These are phyloP conservation scores for Drosophila ambigua DNA, from an alignment of 1,140 invertebrate species.

Conservation along the genomic window DNA sequence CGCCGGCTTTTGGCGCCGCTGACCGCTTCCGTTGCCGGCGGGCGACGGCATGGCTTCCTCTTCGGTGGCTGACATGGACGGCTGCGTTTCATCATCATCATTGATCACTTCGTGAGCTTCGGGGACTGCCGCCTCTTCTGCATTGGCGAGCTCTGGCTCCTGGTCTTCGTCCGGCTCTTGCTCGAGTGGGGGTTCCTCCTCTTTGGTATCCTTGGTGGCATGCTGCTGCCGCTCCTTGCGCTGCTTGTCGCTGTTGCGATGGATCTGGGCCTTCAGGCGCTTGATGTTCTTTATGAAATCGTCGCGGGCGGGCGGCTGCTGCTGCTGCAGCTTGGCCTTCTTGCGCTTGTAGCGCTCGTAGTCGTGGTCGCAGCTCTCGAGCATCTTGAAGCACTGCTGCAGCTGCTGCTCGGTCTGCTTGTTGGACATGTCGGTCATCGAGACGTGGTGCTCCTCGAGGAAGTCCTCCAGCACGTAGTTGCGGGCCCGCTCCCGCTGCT, in stretches of 20 bases:
- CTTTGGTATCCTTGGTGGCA: constrained; percentile 20
- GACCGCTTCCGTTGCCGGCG: not conserved
- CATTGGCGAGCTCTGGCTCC: not conserved
- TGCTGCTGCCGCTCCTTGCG: constrained; percentile 55
- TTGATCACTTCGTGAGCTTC: not conserved
- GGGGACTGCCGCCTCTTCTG: not conserved
- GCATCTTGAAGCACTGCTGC: constrained; percentile 69
- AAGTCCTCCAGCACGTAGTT: constrained; percentile 83
- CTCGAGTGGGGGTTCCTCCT: constrained; percentile 3
- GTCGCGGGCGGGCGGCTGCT: constrained; percentile 54
- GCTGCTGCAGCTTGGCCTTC: constrained; percentile 60
- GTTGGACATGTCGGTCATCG: constrained; percentile 79
- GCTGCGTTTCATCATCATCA: constrained; percentile 15
- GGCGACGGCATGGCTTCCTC: constrained; percentile 4
- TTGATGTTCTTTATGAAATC: constrained; percentile 80
- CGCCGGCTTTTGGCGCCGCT: not conserved
- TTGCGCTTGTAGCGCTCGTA: constrained; percentile 77
- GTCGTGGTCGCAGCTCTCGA: constrained; percentile 73
- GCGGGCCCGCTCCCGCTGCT: constrained; percentile 72
- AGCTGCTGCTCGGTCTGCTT: constrained; percentile 74
- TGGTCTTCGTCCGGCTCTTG: not conserved
- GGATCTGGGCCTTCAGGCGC: constrained; percentile 72
- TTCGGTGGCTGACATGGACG: constrained; percentile 18
- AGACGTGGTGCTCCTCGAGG: constrained; percentile 77
- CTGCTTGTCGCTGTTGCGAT: constrained; percentile 66